These are phyloP conservation scores for Drosophila peninsularis DNA, from an alignment of 2,888 invertebrate genomes.

Conservation along the genomic window DNA sequence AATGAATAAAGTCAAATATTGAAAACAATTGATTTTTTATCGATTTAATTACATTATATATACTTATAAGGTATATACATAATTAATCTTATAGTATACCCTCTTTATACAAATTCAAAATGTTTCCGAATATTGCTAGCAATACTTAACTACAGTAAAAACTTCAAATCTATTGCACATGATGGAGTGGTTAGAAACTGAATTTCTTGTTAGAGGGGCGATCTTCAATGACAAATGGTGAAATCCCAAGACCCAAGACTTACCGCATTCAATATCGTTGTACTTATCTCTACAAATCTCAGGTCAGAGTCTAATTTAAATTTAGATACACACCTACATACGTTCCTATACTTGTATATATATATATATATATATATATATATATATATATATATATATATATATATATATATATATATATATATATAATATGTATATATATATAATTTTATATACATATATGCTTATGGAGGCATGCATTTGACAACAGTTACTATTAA, in stretches of 20 bases:
- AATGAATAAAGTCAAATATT: neutral
- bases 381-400: neutral
- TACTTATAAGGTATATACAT: slow-evolving; percentile 54
- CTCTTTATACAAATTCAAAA: slow-evolving; percentile 52
- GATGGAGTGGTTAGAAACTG: slow-evolving; percentile 7
- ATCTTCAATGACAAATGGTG: slow-evolving; percentile 6
- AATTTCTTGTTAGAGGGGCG: neutral
- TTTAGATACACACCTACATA: neutral
- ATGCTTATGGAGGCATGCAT: too few relatives aligned
- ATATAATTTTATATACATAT: neutral
- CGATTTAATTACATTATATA: slow-evolving; percentile 45
- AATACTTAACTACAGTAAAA: slow-evolving; percentile 14
- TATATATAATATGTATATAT: too few relatives aligned
- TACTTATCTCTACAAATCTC: neutral
- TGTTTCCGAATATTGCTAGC: slow-evolving; percentile 41
- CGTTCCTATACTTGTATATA: neutral
- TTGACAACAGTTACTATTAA: neutral
- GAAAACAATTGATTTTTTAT: slow-evolving; percentile 21
- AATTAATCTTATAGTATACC: slow-evolving; percentile 45
- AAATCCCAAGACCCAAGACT: slow-evolving; percentile 1
- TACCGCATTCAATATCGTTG: neutral
- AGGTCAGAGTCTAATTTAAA: neutral
- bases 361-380: neutral
- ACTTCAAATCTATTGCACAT: slow-evolving; percentile 38
- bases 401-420: neutral